Conservation (phyloP, 2,888 invertebrate species). For the Uloborus plumipes region DNA sequence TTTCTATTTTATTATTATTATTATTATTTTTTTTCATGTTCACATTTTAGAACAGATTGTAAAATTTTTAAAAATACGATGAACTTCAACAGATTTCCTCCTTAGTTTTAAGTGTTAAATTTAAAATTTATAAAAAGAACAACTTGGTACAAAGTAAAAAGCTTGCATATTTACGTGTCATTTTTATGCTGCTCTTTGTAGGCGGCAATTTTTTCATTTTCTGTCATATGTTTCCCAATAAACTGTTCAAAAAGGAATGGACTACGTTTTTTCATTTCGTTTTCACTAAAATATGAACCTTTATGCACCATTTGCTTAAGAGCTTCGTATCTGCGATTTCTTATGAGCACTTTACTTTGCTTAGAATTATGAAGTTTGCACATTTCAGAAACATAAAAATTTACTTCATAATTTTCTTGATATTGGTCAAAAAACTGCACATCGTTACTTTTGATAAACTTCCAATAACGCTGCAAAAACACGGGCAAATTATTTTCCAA, state of each 20-base stretch:
- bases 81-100: too few relatives aligned
- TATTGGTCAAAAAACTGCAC: slow-evolving; percentile 78
- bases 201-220: slow-evolving; percentile 79
- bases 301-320: slow-evolving; percentile 80
- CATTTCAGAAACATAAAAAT: slow-evolving; percentile 77
- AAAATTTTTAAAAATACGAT: too few relatives aligned
- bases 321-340: slow-evolving; percentile 87
- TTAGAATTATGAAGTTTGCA: slow-evolving; percentile 64
- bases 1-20: too few relatives aligned
- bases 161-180: slow-evolving; percentile 62
- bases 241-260: slow-evolving; percentile 91
- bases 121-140: too few relatives aligned
- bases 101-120: too few relatives aligned
- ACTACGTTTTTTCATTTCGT: slow-evolving; percentile 92
- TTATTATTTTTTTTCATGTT: too few relatives aligned
- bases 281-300: slow-evolving; percentile 87
- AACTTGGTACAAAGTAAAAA: neutral
- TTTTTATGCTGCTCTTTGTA: slow-evolving; percentile 70
- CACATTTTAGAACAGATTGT: too few relatives aligned
- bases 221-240: slow-evolving; percentile 86
- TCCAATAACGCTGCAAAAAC: slow-evolving; percentile 85
- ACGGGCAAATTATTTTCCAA: slow-evolving; percentile 78
- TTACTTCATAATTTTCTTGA: slow-evolving; percentile 75
- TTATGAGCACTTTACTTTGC: slow-evolving; percentile 75
- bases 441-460: slow-evolving; percentile 79